These are phyloP conservation scores for Hydrolagus colliei DNA, from an alignment of 2,797 vertebrate species.

Conservation along the genomic window DNA sequence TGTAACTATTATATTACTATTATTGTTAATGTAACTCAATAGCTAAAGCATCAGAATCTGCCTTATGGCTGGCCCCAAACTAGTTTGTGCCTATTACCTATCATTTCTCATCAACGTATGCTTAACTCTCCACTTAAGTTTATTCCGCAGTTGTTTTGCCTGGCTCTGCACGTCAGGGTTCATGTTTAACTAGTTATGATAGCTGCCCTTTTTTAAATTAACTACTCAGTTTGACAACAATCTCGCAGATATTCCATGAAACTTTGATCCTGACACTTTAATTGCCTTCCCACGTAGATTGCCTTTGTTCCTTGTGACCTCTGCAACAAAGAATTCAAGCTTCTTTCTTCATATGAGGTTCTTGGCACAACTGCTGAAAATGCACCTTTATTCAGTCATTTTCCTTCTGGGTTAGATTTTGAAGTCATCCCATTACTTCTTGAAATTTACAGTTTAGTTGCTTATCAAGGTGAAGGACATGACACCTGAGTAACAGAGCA, in stretches of 20 bases:
- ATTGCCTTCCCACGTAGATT: neutral
- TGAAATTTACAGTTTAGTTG: neutral
- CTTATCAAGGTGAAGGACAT: neutral
- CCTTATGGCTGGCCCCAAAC: no score
- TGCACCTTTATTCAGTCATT: constrained; percentile 5
- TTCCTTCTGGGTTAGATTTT: neutral
- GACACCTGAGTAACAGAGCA: neutral
- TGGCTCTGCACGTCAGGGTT: neutral
- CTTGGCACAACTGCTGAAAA: neutral
- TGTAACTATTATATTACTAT: no score
- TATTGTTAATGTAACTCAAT: no score
- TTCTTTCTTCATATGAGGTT: constrained; percentile 18
- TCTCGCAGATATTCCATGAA: constrained; percentile 11
- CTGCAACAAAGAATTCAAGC: neutral
- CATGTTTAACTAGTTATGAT: neutral
- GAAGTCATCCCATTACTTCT: neutral
- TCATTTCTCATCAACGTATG: neutral
- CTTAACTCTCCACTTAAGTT: neutral
- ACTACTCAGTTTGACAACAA: constrained; percentile 11
- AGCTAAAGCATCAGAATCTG: no score
- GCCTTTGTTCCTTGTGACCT: constrained; percentile 18
- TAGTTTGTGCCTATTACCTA: neutral
- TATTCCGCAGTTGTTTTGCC: neutral
- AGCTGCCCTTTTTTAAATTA: neutral
- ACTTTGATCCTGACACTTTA: neutral